Evolutionary conservation across 2,113 vertebrate genomes (phyloP).

Genomic region (Amblyopsis rosae): DNA sequence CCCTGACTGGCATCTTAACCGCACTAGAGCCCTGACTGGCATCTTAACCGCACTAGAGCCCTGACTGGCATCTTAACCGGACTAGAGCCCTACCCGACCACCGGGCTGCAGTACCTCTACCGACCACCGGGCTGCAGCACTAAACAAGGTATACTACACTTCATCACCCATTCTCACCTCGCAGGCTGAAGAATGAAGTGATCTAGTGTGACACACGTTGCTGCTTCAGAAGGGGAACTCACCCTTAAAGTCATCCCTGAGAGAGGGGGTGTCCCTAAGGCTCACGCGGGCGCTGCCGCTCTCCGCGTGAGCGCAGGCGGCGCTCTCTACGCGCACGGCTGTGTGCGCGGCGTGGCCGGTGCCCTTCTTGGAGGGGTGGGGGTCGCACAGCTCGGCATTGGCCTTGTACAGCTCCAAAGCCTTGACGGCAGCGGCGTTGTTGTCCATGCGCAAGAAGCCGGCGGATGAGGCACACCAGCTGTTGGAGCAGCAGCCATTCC

Average conservation of each 20-base stretch:
- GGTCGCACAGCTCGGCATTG: conserved; percentile 98
- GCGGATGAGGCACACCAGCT: conserved; percentile 96
- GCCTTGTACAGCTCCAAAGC: conserved; percentile 98
- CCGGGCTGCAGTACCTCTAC: too few species aligned
- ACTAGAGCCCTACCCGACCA: too few species aligned
- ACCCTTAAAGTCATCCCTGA: conserved; percentile 96
- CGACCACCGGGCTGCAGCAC: too few species aligned
- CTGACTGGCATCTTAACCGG: too few species aligned
- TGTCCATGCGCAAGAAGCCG: conserved; percentile 96
- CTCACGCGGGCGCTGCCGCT: conserved; percentile 83
- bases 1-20: too few species aligned
- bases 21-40: too few species aligned
- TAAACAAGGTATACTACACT: too few species aligned
- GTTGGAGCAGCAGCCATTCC: conserved; percentile 99
- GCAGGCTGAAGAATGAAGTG: too few species aligned
- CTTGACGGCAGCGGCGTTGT: conserved; percentile 97
- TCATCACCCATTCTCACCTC: too few species aligned
- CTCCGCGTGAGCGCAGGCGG: conserved; percentile 82
- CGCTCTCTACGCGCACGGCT: conserved; percentile 93
- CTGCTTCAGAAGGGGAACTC: conserved; percentile 34
- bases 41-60: too few species aligned
- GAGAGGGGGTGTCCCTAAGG: conserved; percentile 84
- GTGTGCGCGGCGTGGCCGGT: conserved; percentile 86
- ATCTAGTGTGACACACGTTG: too few species aligned
- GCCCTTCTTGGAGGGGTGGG: conserved; percentile 99